A percentile compares a stretch with the other conserved stretches of the same genome.
These are phyloP conservation scores for Catagonus wagneri DNA, from an alignment of 2,113 vertebrate genomes.

Conservation along the genomic window DNA sequence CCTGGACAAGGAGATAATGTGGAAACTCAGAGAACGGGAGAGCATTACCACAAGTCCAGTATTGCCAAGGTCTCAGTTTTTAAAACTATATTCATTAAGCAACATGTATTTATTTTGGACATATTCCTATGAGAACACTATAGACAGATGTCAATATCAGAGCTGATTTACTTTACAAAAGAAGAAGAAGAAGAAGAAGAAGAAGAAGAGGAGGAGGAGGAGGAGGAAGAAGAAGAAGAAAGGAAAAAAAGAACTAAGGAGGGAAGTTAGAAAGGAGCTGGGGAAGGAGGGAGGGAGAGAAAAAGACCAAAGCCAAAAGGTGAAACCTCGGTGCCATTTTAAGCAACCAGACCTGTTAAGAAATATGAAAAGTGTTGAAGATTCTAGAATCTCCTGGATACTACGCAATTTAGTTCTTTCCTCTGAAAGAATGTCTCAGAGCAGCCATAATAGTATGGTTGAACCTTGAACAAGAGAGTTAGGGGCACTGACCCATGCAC, in stretches of 20 bases:
- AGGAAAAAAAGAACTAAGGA: neutral
- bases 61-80: neutral
- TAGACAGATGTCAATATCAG: neutral
- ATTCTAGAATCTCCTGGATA: neutral
- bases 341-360: conserved; percentile 1
- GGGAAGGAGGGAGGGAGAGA: no score
- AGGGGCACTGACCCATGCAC: neutral
- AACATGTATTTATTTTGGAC: neutral
- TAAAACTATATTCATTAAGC: neutral
- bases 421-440: neutral
- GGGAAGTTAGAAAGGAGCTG: no score
- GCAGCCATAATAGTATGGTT: neutral
- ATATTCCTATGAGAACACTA: neutral
- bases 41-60: neutral
- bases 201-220: no score
- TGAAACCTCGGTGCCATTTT: neutral
- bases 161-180: conserved; percentile 8
- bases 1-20: neutral
- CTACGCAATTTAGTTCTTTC: neutral
- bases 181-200: neutral
- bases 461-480: neutral
- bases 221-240: no score
- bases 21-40: neutral
- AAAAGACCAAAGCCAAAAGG: neutral
- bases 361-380: neutral